Conservation (phyloP, 2,113 vertebrate species). For the Alexandromys fortis region DNA sequence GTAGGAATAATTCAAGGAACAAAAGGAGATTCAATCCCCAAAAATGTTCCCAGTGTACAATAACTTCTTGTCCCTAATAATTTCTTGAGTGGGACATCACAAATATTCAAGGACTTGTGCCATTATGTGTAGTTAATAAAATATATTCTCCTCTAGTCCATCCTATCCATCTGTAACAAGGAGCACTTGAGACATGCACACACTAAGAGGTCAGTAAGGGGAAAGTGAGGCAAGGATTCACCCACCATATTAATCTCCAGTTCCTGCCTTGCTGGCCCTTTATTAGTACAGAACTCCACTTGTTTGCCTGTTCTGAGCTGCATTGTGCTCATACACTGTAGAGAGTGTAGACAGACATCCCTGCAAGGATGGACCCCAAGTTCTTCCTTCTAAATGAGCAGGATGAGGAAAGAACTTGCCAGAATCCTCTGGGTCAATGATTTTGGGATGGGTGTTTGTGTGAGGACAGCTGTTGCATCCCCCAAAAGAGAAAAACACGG, state of each 20-base stretch:
- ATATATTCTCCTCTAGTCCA: background rate
- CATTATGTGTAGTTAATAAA: background rate
- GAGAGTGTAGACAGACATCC: background rate
- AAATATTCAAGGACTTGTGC: background rate
- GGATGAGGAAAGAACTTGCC: background rate
- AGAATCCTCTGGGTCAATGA: background rate
- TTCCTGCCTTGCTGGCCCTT: background rate
- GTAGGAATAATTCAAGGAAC: slow-evolving; percentile 12
- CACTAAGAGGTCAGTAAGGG: background rate
- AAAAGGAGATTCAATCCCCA: slow-evolving; percentile 24
- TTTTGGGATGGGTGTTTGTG: background rate
- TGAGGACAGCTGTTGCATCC: background rate
- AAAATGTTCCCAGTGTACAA: background rate
- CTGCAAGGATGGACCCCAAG: background rate
- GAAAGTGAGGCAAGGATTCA: background rate
- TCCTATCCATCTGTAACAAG: background rate
- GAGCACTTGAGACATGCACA: background rate
- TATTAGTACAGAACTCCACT: slow-evolving; percentile 2
- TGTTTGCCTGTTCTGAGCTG: background rate
- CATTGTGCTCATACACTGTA: background rate
- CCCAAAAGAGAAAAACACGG: background rate
- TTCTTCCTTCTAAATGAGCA: background rate
- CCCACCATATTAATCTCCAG: background rate
- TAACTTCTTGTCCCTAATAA: background rate
- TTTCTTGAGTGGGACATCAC: background rate